Evolutionary conservation across 2,888 invertebrate species (phyloP), one percentile per base, ranked within the genome.

Genomic region (Elgonia sp.): DNA sequence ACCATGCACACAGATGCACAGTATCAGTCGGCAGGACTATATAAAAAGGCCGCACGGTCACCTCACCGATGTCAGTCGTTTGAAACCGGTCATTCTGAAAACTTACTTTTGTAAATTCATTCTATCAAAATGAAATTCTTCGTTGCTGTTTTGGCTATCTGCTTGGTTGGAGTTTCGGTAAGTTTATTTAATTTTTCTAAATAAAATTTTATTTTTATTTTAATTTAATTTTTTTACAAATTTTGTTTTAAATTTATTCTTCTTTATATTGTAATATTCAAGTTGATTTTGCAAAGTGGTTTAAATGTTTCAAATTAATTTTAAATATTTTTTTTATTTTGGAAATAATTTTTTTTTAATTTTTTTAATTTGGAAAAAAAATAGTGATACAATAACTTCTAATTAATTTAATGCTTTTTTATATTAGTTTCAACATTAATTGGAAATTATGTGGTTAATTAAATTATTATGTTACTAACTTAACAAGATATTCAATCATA

Each of bases 61-160:
- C 50, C 40, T 76, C 60, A 3, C 8, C n/a, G 60, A 20, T 50
- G 60, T 84, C 84, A 77, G 76, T 84, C 50, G 70, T 62, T 84
- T 46, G 18, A 42, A 16, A 63, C 39, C 63, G 83, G 60, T 84
- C 77, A 53, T 37, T 79, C 39, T 20, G 37, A 67, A 69, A 39
- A 76, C 83, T 57, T n/a, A 20, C 21, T 20, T 42, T 39, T 40
- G 5, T 7, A 42, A 80, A 70, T 20, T 53, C 29, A 65, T 10
- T 62, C 42, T 62, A 62, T 53, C 62, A 88, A 76, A 16, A 92
- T 92, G 92, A 92, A 90, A 85, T 73, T 83, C 72, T 83, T 90
- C 73, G 82, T 89, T 42, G 84, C 90, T 69, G 29, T 90, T 40
- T 57, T 92, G n/a, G 84, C 89, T 20, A 55, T 91, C 53, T 91